These are phyloP conservation scores for Ctenochaetus hawaiiensis DNA, from an alignment of 2,797 vertebrate genomes.

Conservation along the genomic window DNA sequence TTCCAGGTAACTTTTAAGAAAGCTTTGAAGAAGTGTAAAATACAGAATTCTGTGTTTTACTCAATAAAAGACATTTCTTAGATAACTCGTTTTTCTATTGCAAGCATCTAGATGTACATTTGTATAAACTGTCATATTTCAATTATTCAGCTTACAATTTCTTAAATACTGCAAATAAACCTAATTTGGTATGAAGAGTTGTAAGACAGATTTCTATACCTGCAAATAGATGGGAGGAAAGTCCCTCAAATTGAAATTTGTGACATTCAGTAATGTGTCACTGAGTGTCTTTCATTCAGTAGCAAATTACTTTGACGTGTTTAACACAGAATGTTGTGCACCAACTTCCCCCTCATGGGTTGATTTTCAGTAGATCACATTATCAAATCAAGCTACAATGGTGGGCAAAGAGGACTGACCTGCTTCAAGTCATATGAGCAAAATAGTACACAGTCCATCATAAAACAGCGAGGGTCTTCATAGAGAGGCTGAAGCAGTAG, in stretches of 20 bases:
- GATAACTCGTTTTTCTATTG: too few species aligned
- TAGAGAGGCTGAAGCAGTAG: not conserved
- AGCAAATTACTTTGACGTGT: not conserved
- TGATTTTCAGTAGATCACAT: not conserved
- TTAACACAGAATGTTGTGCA: not conserved
- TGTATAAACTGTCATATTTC: too few species aligned
- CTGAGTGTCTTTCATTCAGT: not conserved
- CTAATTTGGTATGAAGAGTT: not conserved
- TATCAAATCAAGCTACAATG: conserved; percentile 10
- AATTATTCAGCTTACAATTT: too few species aligned
- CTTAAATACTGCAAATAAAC: too few species aligned
- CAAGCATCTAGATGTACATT: too few species aligned
- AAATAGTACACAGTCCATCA: not conserved
- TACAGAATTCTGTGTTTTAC: too few species aligned
- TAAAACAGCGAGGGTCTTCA: not conserved
- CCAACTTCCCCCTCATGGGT: conserved; percentile 3
- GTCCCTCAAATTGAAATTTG: not conserved
- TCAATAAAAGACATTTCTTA: too few species aligned
- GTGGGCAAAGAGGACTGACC: conserved; percentile 6
- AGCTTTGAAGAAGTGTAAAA: not conserved
- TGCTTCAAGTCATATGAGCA: not conserved
- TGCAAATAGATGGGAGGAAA: too few species aligned
- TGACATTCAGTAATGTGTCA: not conserved
- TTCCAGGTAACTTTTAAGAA: not conserved
- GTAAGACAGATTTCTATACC: not conserved